Evolutionary conservation across 2,888 invertebrate species (phyloP), one percentile per base, ranked within the genome.

Genomic region (Mythimna impura): DNA sequence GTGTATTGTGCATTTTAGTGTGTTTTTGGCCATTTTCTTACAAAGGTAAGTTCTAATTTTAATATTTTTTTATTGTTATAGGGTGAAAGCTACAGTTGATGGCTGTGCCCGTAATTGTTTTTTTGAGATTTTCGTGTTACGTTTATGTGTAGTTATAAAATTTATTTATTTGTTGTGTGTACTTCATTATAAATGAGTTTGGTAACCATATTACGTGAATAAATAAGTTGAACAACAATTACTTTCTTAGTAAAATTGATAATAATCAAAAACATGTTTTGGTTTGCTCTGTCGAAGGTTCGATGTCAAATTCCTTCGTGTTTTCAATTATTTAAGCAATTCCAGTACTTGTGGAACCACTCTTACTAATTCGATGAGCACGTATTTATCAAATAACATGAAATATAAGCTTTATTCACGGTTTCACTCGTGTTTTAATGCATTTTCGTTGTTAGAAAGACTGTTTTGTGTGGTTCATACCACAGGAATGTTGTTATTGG

Each of bases 1-100:
- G 82, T 84, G 84, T 78, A 58, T 66, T 77, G 77, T 82, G 85
- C 71, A 76, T 73, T 70, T 63, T n/a, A 47, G 69, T 78, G 86
- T 75, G 70, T 71, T 60, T 71, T 62, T 57, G 69, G 71, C 71
- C 73, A 60, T 86, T 83, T 85, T 75, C 71, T 57, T 55, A 1
- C 22, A 54, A 57, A 78, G 86, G 86, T 86, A 84, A 57, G 85
- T 76, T 36, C n/a, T 10, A 30, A 62, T 73, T 58, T 54, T 62
- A 4, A 2, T 8, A 14, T 6, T 47, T 17, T 25, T 3, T 54
- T 14, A 0, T 6, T 6, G 0, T 1, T 1, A 0, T 47, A 52
- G 30, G 43, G 63, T 77, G 47, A 76, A 63, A n/a, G 54, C 12
- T 2, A 34, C 54, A 2, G 4, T 66, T 62, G 14, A 36, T 55